Conservation (phyloP, 2,888 invertebrate genomes). For the Mystacides longicornis region DNA sequence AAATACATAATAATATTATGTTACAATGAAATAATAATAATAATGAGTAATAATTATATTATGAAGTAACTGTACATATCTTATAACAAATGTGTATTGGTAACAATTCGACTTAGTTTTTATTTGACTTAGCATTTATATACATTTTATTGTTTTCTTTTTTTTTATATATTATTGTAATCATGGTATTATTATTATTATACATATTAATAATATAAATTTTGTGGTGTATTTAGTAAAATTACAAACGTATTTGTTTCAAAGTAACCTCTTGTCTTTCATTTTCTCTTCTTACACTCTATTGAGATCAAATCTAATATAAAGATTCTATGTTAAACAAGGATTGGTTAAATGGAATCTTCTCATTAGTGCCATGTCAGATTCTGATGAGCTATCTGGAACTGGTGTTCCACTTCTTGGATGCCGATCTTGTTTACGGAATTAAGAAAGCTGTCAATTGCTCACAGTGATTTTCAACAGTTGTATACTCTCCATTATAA, state of each 20-base stretch:
- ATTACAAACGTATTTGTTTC: neutral
- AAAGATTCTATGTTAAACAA: neutral
- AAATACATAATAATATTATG: too few relatives aligned
- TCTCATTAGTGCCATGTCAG: too few relatives aligned
- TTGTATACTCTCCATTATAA: too few relatives aligned
- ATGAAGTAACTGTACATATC: neutral
- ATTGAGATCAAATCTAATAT: neutral
- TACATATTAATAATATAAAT: neutral
- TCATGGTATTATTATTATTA: neutral
- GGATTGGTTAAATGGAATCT: too few relatives aligned
- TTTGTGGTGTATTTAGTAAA: slow-evolving; percentile 2
- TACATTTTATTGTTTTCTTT: neutral
- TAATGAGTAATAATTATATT: neutral
- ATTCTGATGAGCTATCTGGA: too few relatives aligned
- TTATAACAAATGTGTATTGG: neutral
- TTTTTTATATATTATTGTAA: neutral
- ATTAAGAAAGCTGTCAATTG: too few relatives aligned
- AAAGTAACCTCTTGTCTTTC: neutral
- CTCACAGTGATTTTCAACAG: too few relatives aligned
- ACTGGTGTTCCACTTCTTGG: too few relatives aligned
- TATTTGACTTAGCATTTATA: neutral
- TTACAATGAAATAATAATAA: neutral
- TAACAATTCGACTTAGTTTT: neutral
- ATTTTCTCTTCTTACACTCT: neutral
- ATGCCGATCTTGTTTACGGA: too few relatives aligned